Evolutionary conservation across 2,797 vertebrate genomes (phyloP).

Genomic region (Melanotaenia trifasciata): DNA sequence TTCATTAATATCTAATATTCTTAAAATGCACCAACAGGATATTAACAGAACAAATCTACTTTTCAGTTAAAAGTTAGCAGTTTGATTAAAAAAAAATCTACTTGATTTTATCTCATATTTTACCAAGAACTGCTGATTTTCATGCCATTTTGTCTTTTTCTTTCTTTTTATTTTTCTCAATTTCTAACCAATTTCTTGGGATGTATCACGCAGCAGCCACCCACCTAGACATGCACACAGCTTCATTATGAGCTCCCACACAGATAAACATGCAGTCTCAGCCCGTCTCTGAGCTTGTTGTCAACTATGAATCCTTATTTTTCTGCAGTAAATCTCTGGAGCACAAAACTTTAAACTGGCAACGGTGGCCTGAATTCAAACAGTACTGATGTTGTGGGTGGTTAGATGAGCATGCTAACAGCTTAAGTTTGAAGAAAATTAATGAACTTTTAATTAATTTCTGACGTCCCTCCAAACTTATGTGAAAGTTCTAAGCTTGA

Average conservation of each 20-base stretch:
- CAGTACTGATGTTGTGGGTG: not conserved
- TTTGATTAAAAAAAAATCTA: too few species aligned
- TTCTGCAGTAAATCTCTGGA: too few species aligned
- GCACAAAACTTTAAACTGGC: not conserved
- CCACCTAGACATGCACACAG: slow-evolving; percentile 52
- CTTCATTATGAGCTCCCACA: slow-evolving; percentile 58
- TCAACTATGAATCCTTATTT: not conserved
- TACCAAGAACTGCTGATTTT: too few species aligned
- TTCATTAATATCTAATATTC: too few species aligned
- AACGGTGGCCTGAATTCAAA: not conserved
- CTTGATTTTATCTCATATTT: too few species aligned
- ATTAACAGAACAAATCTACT: too few species aligned
- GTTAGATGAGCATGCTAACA: not conserved
- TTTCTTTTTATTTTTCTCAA: too few species aligned
- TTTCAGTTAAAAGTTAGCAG: too few species aligned
- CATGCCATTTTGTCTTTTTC: too few species aligned
- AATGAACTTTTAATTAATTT: not conserved
- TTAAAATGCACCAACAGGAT: too few species aligned
- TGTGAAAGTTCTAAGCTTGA: too few species aligned
- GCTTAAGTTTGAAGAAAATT: not conserved
- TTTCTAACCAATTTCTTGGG: too few species aligned
- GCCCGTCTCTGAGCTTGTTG: slow-evolving; percentile 9
- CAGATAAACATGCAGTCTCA: slow-evolving; percentile 31
- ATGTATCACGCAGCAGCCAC: slow-evolving; percentile 42
- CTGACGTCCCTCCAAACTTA: not conserved